A percentile compares a stretch with the other conserved stretches of the same genome.
These are phyloP conservation scores for Dromius quadrimaculatus DNA, from an alignment of 2,888 invertebrate genomes.

Conservation along the genomic window DNA sequence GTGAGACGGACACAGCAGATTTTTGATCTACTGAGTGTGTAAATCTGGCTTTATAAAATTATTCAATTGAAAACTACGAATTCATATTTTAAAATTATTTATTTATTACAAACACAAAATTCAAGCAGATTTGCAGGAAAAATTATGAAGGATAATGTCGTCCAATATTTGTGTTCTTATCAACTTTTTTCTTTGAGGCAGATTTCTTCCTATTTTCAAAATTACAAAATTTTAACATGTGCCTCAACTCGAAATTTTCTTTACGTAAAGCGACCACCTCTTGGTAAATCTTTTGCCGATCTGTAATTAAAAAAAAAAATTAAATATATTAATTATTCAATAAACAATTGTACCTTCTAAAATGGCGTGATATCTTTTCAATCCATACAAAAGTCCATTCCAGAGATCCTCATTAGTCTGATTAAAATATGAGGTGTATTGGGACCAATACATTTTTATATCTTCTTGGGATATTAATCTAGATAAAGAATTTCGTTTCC, in stretches of 20 bases:
- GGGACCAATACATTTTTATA: constrained; percentile 76
- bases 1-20: too few species aligned
- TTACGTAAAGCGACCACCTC: constrained; percentile 75
- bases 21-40: too few species aligned
- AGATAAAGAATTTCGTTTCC: constrained; percentile 68
- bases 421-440: constrained; percentile 73
- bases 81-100: too few species aligned
- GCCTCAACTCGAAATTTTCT: constrained; percentile 78
- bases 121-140: too few species aligned
- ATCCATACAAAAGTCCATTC: constrained; percentile 75
- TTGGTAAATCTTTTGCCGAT: constrained; percentile 70
- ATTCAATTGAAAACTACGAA: too few species aligned
- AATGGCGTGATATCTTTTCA: constrained; percentile 73
- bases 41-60: too few species aligned
- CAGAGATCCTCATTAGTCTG: constrained; percentile 76
- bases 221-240: constrained; percentile 70
- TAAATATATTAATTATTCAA: background rate
- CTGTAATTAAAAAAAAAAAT: too few species aligned
- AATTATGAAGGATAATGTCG: background rate
- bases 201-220: constrained; percentile 14
- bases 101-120: too few species aligned
- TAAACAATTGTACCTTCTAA: constrained; percentile 21
- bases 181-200: constrained; percentile 54
- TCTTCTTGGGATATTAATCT: constrained; percentile 70
- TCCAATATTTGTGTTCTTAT: background rate